A percentile compares a stretch with the other conserved stretches of the same genome.
phyloP scores from a whole-genome alignment of 2,113 vertebrate genomes.

The Sitta europaea region DNA sequence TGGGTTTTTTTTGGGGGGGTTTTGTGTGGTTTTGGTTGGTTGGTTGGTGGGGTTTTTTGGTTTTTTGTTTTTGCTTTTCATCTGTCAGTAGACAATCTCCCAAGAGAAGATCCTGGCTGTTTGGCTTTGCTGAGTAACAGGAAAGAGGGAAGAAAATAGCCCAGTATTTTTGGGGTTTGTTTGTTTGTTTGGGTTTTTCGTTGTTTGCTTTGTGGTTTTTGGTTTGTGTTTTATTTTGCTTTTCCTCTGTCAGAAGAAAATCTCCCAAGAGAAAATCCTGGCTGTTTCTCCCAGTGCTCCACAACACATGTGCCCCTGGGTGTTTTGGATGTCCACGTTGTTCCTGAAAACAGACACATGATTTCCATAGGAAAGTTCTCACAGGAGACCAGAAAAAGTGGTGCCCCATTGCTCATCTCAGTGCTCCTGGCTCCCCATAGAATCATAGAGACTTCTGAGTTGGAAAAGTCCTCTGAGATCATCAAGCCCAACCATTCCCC shows the following conservation, averaged over 20 bases:
- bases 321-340: neutral
- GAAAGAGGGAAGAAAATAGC: no score
- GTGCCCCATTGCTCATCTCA: neutral
- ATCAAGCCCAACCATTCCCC: neutral
- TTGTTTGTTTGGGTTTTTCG: no score
- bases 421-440: neutral
- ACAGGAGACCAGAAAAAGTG: neutral
- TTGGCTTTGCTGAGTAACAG: no score
- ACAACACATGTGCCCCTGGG: rapidly evolving
- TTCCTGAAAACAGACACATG: neutral
- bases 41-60: no score
- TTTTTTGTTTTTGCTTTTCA: neutral
- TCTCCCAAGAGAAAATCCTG: neutral
- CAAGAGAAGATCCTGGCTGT: no score
- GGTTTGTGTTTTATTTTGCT: neutral
- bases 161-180: no score
- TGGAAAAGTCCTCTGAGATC: neutral
- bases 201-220: neutral
- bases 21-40: no score
- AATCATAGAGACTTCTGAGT: rapidly evolving
- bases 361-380: neutral
- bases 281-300: neutral
- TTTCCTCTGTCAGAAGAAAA: neutral
- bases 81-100: no score
- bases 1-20: no score